A percentile compares a stretch with the other conserved stretches of the same genome.
Evolutionary conservation across 2,888 invertebrate species (phyloP).

Genomic region (Catocala fraxini): DNA sequence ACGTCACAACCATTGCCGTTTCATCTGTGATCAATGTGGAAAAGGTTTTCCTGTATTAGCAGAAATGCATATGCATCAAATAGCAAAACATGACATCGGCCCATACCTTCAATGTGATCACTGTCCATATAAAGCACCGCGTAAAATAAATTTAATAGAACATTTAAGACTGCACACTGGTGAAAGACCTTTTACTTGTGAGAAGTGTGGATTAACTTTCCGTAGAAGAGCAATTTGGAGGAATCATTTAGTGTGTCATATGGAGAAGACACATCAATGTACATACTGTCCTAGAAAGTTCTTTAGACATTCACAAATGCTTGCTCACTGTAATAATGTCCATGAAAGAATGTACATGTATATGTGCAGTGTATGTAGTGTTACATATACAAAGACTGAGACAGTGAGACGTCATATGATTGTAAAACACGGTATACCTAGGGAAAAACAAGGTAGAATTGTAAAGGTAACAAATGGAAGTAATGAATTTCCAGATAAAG

Average conservation of each 20-base stretch:
- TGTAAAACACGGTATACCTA: constrained; percentile 73
- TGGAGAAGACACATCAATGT: constrained; percentile 74
- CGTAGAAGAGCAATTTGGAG: constrained; percentile 73
- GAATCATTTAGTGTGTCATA: constrained; percentile 77
- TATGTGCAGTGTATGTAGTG: constrained; percentile 70
- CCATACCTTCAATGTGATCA: constrained; percentile 68
- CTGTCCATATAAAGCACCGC: constrained; percentile 73
- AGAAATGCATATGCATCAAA: constrained; percentile 68
- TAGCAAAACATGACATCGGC: constrained; percentile 70
- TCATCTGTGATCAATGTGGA: constrained; percentile 78
- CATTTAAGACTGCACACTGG: constrained; percentile 77
- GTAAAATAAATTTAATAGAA: constrained; percentile 68
- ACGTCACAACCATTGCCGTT: constrained; percentile 69
- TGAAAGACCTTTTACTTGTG: constrained; percentile 78
- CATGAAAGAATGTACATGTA: constrained; percentile 75
- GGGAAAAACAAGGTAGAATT: constrained; percentile 76
- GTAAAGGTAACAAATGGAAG: constrained; percentile 54
- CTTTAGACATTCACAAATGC: constrained; percentile 62
- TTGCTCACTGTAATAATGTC: constrained; percentile 72
- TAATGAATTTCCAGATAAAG: constrained; percentile 6
- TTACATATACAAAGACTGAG: constrained; percentile 70
- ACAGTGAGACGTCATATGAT: constrained; percentile 75
- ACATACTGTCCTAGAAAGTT: constrained; percentile 73
- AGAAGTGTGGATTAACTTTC: constrained; percentile 79
- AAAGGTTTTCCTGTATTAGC: constrained; percentile 68